A percentile compares a stretch with the other conserved stretches of the same genome.
Evolutionary conservation across 2,797 vertebrate genomes (phyloP).

Genomic region (Chaetophractus vellerosus): DNA sequence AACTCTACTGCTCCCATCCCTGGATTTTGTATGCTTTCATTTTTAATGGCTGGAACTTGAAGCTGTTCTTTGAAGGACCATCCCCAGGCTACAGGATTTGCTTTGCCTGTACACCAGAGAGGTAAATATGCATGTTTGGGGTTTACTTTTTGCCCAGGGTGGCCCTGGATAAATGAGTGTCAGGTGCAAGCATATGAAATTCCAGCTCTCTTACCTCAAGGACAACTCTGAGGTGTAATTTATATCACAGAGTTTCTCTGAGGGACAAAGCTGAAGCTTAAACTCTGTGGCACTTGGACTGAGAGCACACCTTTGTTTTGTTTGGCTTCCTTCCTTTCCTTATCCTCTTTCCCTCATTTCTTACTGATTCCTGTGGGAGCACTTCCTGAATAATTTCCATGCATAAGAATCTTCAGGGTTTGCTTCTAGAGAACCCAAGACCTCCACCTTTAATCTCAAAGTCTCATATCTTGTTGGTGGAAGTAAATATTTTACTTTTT

Average conservation of each 20-base stretch:
- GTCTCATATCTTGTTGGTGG: not conserved
- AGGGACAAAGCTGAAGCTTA: not conserved
- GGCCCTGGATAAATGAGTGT: not conserved
- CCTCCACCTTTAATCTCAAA: not conserved
- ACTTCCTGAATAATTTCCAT: not conserved
- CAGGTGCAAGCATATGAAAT: not conserved
- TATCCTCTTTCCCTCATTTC: not conserved
- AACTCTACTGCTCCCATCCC: not conserved
- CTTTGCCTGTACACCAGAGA: not conserved
- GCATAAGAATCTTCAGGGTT: not conserved
- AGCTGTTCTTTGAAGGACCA: not conserved
- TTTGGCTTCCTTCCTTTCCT: not conserved
- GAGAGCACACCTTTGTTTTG: not conserved
- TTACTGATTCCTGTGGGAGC: not conserved
- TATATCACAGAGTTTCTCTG: not conserved
- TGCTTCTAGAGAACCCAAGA: not conserved
- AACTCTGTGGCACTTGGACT: not conserved
- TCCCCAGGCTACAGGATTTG: not conserved
- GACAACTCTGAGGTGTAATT: not conserved
- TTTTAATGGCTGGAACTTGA: not conserved
- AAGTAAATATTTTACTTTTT: slow-evolving; percentile 17
- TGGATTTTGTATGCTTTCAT: not conserved
- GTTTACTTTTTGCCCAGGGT: not conserved
- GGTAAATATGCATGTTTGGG: rapidly evolving
- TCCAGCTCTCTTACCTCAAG: not conserved